phyloP scores from a whole-genome alignment of 2,113 vertebrate genomes.

The Coptodon rendalli region DNA sequence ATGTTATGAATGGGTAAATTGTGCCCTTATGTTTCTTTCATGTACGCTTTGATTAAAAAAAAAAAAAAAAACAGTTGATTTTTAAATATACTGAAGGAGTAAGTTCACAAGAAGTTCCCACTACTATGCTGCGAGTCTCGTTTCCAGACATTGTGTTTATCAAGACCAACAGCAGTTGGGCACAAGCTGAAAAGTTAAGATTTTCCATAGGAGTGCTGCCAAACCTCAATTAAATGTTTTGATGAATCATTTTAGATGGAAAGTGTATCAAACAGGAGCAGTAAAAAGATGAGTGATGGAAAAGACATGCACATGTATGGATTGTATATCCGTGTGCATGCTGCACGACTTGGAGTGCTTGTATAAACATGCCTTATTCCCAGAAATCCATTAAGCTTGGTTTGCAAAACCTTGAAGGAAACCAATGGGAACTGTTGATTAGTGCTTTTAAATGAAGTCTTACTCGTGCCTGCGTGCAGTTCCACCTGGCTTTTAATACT shows the following conservation, averaged over 20 bases:
- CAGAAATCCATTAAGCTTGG: background rate
- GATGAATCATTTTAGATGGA: conserved; percentile 42
- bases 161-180: conserved; percentile 30
- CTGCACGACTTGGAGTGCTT: background rate
- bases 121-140: background rate
- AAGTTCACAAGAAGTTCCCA: background rate
- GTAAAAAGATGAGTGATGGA: conserved; percentile 4
- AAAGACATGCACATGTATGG: background rate
- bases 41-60: background rate
- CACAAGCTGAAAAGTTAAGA: conserved; percentile 40
- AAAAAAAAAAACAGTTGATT: background rate
- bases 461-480: no score
- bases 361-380: background rate
- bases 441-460: background rate
- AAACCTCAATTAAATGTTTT: conserved; percentile 53
- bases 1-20: conserved; percentile 1
- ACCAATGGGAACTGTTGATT: background rate
- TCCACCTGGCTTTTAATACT: background rate
- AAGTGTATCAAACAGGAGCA: conserved; percentile 31
- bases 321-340: background rate
- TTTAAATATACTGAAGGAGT: background rate
- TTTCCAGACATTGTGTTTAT: conserved; percentile 52
- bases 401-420: background rate
- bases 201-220: conserved; percentile 60
- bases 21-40: background rate